Evolutionary conservation across 2,113 vertebrate species (phyloP).

Genomic region (Eclectus roratus): DNA sequence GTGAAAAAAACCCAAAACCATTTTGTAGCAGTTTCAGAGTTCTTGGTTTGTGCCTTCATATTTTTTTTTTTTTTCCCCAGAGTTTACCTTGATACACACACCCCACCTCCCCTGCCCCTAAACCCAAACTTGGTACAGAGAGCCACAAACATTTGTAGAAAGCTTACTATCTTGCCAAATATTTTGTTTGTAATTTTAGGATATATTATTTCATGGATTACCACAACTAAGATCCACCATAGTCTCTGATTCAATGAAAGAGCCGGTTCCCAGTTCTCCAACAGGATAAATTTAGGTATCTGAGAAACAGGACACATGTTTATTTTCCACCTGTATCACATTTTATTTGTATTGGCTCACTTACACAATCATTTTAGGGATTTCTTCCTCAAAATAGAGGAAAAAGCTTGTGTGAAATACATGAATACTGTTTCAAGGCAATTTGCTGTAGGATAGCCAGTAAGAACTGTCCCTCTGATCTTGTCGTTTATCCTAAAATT

Average conservation of each 20-base stretch:
- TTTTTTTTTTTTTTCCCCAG: neutral
- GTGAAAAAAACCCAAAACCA: neutral
- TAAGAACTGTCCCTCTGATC: neutral
- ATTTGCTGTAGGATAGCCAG: neutral
- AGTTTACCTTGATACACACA: neutral
- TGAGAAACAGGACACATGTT: neutral
- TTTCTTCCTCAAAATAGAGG: neutral
- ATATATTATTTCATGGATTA: neutral
- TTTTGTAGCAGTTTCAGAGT: neutral
- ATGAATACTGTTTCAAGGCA: neutral
- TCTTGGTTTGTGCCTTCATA: accelerated
- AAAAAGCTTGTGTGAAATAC: neutral
- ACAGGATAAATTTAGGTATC: neutral
- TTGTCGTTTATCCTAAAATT: neutral
- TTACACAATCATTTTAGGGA: neutral
- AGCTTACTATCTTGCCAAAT: neutral
- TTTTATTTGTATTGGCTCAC: neutral
- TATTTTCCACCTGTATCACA: neutral
- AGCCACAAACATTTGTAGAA: neutral
- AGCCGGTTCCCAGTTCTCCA: neutral
- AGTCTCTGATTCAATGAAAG: neutral
- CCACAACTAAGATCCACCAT: neutral
- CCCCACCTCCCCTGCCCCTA: neutral
- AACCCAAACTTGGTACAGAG: neutral
- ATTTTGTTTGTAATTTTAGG: neutral